Base-by-base conservation (phyloP, 2,888 invertebrate genomes). In the Isoperla grammatica region DNA sequence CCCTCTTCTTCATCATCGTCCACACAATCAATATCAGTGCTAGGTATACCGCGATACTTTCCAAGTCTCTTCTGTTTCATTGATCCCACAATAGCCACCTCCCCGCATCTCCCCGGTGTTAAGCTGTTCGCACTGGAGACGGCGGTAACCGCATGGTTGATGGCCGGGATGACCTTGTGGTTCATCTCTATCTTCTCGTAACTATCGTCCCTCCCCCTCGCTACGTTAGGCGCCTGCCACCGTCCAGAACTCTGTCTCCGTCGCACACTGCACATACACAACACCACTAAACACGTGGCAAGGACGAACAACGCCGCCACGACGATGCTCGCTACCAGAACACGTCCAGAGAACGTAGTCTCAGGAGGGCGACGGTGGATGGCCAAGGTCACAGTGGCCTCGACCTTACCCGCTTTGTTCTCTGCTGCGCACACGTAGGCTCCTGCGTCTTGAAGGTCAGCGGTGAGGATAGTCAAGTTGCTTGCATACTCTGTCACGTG, bases 161-260 rank as follows among this genome's bases (percentile, higher is more conserved):
- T 77, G 76, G 39, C 74, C 72, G 69, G 69, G 4, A 17, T 20
- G 42, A 72, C 69, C 66, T 79, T 80, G 67, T 83, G 81, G 72
- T 82, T 85, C 78, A 87, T 81, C 71, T 88, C 88, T 65, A 89
- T 88, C 77, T 88, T 89, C 72, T 88, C 88, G 70, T 88, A 88
- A 73, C 83, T 87, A 68, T 87, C 87, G 64, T 75, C 76, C 2
- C 74, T 67, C 20, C 76, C 72, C 6, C 73, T 65, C 37, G 73
- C 69, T 63, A 79, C 74, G 11, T 54, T 62, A 58, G 12, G 61
- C 56, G 35, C 63, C 65, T 72, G 74, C 66, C 72, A 71, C 67
- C 75, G 72, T 17, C 82, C 79, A 71, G 82, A 78, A 71, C 83
- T 81, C 67, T 83, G 80, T 70, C 80, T 80, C 70, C 83, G 84